Conservation (phyloP, 2,797 vertebrate genomes). For the Myioborus melanocephalus region DNA sequence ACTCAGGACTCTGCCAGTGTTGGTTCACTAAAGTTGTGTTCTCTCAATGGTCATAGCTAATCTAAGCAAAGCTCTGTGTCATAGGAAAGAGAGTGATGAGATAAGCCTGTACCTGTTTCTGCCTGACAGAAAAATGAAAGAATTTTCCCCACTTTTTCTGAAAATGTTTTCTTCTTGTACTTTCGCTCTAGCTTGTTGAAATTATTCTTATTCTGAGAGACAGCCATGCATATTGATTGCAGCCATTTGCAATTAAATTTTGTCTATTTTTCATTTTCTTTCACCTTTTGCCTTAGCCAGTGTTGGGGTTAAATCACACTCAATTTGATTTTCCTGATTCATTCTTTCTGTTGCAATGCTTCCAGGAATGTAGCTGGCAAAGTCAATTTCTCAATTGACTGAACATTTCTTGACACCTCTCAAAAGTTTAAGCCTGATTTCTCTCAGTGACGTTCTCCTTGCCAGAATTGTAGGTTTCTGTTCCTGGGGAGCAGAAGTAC, state of each 20-base stretch:
- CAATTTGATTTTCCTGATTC: slow-evolving; percentile 19
- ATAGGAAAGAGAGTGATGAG: neutral
- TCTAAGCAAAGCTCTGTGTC: neutral
- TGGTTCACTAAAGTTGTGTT: neutral
- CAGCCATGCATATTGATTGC: neutral
- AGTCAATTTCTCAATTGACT: neutral
- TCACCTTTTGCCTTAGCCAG: neutral
- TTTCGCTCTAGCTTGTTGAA: neutral
- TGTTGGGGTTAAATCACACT: neutral
- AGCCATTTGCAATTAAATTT: neutral
- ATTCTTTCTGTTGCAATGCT: slow-evolving; percentile 27
- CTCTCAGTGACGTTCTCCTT: neutral
- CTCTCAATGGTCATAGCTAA: neutral
- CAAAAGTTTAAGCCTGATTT: neutral
- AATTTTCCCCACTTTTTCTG: neutral
- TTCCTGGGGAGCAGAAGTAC: neutral
- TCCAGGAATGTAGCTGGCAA: neutral
- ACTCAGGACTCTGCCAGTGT: neutral
- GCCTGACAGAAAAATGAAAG: neutral
- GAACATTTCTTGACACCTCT: slow-evolving; percentile 22
- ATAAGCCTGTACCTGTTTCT: neutral
- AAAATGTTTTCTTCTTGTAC: neutral
- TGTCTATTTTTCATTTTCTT: neutral
- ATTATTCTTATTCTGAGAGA: neutral
- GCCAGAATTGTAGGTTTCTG: neutral